These are phyloP conservation scores for Chinchilla lanigera DNA, from an alignment of 2,113 vertebrate genomes.

Conservation along the genomic window DNA sequence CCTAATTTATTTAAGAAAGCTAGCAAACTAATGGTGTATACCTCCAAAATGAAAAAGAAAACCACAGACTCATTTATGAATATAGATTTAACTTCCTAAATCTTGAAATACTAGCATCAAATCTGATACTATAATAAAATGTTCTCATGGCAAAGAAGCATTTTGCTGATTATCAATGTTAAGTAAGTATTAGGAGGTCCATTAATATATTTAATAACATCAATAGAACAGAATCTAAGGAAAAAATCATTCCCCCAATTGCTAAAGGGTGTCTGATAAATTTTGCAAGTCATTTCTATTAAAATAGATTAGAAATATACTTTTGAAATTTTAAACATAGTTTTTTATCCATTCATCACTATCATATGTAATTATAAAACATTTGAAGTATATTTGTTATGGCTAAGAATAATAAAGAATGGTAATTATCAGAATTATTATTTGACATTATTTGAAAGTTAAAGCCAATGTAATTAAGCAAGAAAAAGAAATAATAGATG, in stretches of 20 bases:
- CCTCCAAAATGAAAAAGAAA: background rate
- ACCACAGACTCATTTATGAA: background rate
- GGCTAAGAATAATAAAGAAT: background rate
- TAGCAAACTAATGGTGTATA: background rate
- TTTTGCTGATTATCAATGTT: background rate
- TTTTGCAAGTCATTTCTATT: slow-evolving; percentile 1
- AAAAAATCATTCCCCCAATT: background rate
- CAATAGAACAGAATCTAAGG: background rate
- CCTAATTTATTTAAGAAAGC: slow-evolving; percentile 50
- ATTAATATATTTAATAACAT: slow-evolving; percentile 27
- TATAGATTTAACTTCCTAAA: background rate
- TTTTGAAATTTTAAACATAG: slow-evolving; percentile 25
- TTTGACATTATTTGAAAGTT: background rate
- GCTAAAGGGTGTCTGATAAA: slow-evolving; percentile 3
- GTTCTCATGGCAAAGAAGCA: background rate
- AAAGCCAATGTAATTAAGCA: slow-evolving; percentile 25
- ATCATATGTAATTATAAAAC: background rate
- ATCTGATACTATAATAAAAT: background rate
- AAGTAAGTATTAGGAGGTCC: slow-evolving; percentile 39
- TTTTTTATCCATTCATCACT: background rate
- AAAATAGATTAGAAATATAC: background rate
- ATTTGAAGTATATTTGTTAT: background rate
- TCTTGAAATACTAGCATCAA: slow-evolving; percentile 6
- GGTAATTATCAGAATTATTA: background rate
- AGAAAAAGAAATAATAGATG: slow-evolving; percentile 44